Evolutionary conservation across 2,113 vertebrate species (phyloP).

Genomic region (Elaphurus davidianus): DNA sequence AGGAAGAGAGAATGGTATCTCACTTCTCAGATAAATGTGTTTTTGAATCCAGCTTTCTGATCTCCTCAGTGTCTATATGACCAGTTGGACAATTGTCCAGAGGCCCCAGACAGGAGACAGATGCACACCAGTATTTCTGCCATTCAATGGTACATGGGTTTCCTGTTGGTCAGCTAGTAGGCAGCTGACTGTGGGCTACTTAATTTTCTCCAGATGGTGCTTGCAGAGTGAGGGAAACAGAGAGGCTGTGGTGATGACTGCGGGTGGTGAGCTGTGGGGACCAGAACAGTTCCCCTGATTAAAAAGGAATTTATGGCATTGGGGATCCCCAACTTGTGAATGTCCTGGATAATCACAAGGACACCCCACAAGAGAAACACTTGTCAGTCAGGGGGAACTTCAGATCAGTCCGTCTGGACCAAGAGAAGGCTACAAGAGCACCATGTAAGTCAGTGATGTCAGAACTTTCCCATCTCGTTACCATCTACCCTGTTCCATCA

Average conservation of each 20-base stretch:
- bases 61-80: background rate
- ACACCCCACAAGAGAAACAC: background rate
- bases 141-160: no score
- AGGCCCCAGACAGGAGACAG: no score
- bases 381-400: background rate
- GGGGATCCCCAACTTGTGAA: background rate
- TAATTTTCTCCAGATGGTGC: background rate
- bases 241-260: background rate
- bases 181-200: background rate
- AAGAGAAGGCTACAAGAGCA: background rate
- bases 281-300: background rate
- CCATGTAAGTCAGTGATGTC: rapidly evolving
- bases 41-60: background rate
- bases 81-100: background rate
- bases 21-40: background rate
- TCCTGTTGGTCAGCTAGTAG: background rate
- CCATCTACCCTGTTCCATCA: background rate
- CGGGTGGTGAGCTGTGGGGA: no score
- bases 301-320: background rate
- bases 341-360: background rate
- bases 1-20: background rate
- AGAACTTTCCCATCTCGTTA: background rate
- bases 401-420: background rate
- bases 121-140: no score
- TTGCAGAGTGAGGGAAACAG: background rate